Conservation (phyloP, 2,113 vertebrate genomes). For the Gallinago paraguaiae region DNA sequence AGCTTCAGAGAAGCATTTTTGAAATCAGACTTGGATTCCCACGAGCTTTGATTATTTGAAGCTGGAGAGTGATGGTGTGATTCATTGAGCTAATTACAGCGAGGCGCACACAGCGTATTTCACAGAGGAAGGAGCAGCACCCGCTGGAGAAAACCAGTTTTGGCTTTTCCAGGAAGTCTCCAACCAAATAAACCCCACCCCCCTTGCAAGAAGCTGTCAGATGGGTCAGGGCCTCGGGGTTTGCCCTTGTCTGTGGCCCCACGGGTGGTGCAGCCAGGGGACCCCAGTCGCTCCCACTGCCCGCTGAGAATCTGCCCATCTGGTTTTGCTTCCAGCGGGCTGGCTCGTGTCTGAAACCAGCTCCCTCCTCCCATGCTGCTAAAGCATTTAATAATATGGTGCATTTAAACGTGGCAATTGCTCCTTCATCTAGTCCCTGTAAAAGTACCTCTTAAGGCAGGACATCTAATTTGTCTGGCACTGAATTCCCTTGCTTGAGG, state of each 20-base stretch:
- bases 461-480: not conserved
- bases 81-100: not conserved
- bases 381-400: accelerated
- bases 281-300: not conserved
- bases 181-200: not conserved
- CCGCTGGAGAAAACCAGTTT: not conserved
- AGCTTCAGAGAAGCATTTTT: not conserved
- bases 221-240: not conserved
- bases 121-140: not conserved
- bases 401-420: not conserved
- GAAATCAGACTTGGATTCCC: conserved; percentile 14
- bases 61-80: not conserved
- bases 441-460: not conserved
- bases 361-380: not conserved
- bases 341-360: accelerated
- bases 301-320: not conserved
- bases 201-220: not conserved
- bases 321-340: not conserved
- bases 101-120: accelerated
- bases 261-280: accelerated
- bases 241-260: accelerated
- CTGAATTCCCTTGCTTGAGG: not conserved
- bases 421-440: not conserved
- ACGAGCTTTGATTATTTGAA: not conserved
- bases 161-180: not conserved